phyloP scores from a whole-genome alignment of 2,113 vertebrate species.

The Egretta garzetta region DNA sequence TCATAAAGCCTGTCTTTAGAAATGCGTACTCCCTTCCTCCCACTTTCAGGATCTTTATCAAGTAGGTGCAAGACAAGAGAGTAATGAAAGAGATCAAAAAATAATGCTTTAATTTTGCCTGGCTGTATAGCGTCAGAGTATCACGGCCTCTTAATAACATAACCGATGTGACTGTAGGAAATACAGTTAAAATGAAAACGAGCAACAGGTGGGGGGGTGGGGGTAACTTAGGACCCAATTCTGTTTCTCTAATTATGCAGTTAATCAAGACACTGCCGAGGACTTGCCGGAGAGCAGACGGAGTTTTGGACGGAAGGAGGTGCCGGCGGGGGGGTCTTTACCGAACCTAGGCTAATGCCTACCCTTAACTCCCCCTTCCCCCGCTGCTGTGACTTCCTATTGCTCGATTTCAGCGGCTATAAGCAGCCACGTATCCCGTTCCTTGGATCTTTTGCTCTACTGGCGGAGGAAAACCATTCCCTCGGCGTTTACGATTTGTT shows the following conservation, averaged over 20 bases:
- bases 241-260: accelerated
- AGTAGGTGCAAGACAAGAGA: background rate
- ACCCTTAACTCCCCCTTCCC: background rate
- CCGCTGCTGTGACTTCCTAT: accelerated
- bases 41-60: background rate
- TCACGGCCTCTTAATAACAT: background rate
- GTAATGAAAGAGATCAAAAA: background rate
- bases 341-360: background rate
- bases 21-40: background rate
- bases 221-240: accelerated
- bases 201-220: accelerated
- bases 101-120: background rate
- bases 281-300: background rate
- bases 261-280: too few relatives aligned
- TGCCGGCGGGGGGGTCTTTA: background rate
- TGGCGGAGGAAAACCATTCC: background rate
- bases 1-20: background rate
- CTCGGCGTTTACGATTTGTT: accelerated
- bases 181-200: accelerated
- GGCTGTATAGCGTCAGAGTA: background rate
- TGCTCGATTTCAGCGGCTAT: accelerated
- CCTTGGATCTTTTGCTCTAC: accelerated
- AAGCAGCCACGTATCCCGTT: accelerated
- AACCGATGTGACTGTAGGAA: too few relatives aligned
- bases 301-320: background rate